Base-by-base conservation (phyloP, 2,888 invertebrate genomes). In the Sturmia bella region DNA sequence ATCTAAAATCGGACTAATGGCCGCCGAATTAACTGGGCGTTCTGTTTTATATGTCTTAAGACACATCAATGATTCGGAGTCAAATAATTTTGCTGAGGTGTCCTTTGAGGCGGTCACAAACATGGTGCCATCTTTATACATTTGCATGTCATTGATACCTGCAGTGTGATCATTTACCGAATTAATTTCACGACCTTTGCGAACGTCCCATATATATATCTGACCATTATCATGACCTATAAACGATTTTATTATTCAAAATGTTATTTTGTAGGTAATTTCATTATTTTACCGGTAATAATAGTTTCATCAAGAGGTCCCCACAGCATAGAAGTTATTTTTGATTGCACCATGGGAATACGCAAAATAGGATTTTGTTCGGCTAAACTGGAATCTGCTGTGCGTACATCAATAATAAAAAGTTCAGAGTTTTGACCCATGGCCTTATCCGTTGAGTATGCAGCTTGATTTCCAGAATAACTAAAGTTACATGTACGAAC, bases 51-150 rank as follows among this genome's bases (percentile, higher is more conserved):
- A 99, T 6, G 96, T 96, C 90, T 99, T 99, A 83, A 99, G 91
- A 50, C 95, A 93, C 90, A 96, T 94, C 77, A 99, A 91, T 13
- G 96, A 95, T 84, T 95, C 95, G 0, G 96, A 94, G 90, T 99
- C 99, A 90, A 98, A 99, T 11, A 99, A 92, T 91, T 98, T 98
- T 0, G 99, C 97, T 0, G 99, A 97, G 86, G 96, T 95, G 91
- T 99, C 99, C 89, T 98, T 98, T 0, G 98, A 98, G 2, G 99
- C 98, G 0, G 99, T 98, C 41, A 99, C 96, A 88, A 99, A 96
- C 97, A 98, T 97, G 12, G 97, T 96, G 21, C 95, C 95, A 88
- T 99, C 98, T 85, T 96, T 95, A 70, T 96, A 97, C 89, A 96
- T 93, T 91, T 99, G 99, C 95, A 99, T 96, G 90, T 99, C 99